Base-by-base conservation (phyloP, 2,888 invertebrate species). In the Zeuzera pyrina region DNA sequence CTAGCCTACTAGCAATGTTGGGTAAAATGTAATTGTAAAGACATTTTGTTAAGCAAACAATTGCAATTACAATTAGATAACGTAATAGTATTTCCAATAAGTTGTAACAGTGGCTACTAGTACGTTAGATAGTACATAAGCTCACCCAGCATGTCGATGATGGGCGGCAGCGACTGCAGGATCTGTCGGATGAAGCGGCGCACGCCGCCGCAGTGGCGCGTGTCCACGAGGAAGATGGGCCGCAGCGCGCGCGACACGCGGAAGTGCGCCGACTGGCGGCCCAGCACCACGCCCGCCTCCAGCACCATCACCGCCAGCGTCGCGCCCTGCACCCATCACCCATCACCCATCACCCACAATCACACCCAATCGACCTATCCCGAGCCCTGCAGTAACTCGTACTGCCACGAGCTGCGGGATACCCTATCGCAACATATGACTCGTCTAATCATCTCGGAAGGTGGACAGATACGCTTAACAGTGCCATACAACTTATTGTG, bases 201-300 rank as follows among this genome's bases (percentile, higher is more conserved):
- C 7, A 94, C 92, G 1, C 92, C 92, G 8, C 93, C 91, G 49
- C 92, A 91, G 47, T 92, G 92, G 49, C 92, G 86, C 24, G 94
- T 94, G 70, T 95, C 94, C 29, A 95, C 90, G 24, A 95, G 71
- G 76, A 95, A 95, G 49, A 95, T 91, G n/a, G 95, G 95, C 10
- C 95, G 85, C 7, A 95, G 70, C 3, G 94, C 93, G 39, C 95
- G 81, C n/a, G 94, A 94, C 31, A 93, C 93, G 1, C 95, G 85
- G 69, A 94, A 92, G 74, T 95, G 95, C 1, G 91, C 91, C 0
- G 91, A 90, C 64, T 93, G 93, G 11, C 95, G 85, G 39, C 91
- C 88, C 22, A 95, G 69, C 31, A 95, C 92, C 22, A 90, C 89
- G 29, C 93, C 84, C 0, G 94, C 92, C 63, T 95, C 95, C 24